Evolutionary conservation across 2,888 invertebrate species (phyloP).

Genomic region (Crematogaster levior): DNA sequence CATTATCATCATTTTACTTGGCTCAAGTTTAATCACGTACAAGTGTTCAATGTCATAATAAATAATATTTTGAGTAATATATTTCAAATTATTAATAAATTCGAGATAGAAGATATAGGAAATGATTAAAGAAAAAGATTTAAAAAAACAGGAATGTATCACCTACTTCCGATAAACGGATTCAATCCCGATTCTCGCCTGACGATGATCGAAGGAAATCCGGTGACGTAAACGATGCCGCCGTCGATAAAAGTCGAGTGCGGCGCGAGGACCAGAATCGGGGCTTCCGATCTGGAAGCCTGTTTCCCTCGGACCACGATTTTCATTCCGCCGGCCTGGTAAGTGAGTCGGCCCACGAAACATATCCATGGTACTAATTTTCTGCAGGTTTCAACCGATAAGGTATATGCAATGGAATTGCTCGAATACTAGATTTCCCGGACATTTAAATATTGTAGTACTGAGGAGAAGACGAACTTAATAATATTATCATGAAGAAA

Average conservation of each 20-base stretch:
- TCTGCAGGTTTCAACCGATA: conserved; percentile 80
- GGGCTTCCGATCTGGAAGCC: conserved; percentile 92
- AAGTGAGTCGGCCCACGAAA: conserved; percentile 91
- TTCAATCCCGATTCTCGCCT: conserved; percentile 92
- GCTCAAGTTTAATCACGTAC: conserved; percentile 1
- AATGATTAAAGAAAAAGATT: background rate
- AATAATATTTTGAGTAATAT: background rate
- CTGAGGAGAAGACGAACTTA: background rate
- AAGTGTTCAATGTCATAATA: background rate
- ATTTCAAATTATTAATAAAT: background rate
- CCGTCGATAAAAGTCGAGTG: conserved; percentile 96
- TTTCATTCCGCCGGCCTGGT: conserved; percentile 92
- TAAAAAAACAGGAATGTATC: conserved; percentile 6
- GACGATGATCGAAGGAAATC: conserved; percentile 94
- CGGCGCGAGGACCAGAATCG: conserved; percentile 94
- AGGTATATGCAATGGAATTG: conserved; percentile 43
- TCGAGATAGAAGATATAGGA: background rate
- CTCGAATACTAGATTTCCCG: background rate
- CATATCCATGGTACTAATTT: conserved; percentile 89
- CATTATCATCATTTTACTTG: background rate
- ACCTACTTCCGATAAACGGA: conserved; percentile 96
- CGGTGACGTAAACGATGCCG: conserved; percentile 93
- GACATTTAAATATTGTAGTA: background rate
- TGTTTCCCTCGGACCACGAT: conserved; percentile 92
- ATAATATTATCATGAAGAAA: background rate